Conservation (phyloP, 1,140 invertebrate species). For the Sinonovacula constricta region DNA sequence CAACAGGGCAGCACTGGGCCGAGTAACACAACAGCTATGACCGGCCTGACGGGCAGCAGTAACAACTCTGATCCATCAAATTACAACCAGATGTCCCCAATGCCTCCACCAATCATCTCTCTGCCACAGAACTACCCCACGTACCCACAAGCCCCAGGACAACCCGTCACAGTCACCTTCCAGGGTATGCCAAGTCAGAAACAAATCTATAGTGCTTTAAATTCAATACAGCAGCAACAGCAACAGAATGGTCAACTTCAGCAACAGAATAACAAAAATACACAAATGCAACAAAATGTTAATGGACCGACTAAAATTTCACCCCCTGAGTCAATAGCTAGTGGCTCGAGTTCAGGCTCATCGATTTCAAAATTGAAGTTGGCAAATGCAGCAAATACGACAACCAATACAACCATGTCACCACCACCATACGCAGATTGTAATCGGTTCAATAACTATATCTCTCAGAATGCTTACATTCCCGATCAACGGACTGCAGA, state of each 20-base stretch:
- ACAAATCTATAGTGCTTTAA: conserved; percentile 52
- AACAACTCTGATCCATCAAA: conserved; percentile 65
- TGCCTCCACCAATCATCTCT: conserved; percentile 39
- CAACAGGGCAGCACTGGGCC: conserved; percentile 82
- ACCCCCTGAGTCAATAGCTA: conserved; percentile 57
- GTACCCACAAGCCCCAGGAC: conserved; percentile 13
- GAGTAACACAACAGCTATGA: conserved; percentile 81
- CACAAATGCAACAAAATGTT: conserved; percentile 43
- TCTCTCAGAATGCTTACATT: conserved; percentile 72
- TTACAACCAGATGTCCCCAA: conserved; percentile 39
- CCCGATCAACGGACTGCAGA: conserved; percentile 66
- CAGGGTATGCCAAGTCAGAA: conserved; percentile 53
- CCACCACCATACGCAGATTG: conserved; percentile 53
- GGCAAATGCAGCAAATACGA: conserved; percentile 31
- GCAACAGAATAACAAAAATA: conserved; percentile 43
- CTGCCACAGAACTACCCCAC: conserved; percentile 37
- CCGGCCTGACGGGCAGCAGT: conserved; percentile 75
- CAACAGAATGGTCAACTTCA: conserved; percentile 33
- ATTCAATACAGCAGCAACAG: conserved; percentile 50
- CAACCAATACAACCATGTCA: conserved; percentile 32
- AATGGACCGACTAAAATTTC: conserved; percentile 69
- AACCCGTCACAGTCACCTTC: conserved; percentile 54
- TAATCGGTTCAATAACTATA: conserved; percentile 62
- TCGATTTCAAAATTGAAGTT: conserved; percentile 38
- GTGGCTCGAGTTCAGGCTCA: conserved; percentile 51